Percentiles rank a stretch among this genome's conserved stretches.
phyloP scores from a whole-genome alignment of 2,797 vertebrate genomes.

The Coendou prehensilis region DNA sequence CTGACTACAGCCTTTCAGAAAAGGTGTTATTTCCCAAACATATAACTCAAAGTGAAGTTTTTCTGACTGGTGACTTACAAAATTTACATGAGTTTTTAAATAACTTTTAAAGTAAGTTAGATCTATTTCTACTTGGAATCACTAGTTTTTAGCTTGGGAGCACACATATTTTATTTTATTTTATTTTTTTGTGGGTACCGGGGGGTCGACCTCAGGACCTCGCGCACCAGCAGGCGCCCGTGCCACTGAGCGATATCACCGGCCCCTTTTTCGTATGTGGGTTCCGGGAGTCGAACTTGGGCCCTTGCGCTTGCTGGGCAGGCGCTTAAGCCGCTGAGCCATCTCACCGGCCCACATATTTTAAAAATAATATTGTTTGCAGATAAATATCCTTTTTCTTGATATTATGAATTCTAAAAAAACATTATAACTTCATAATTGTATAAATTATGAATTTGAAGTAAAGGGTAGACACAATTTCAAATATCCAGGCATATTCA shows the following conservation, averaged over 20 bases:
- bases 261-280: no score
- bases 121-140: neutral
- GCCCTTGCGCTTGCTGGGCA: no score
- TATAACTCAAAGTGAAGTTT: neutral
- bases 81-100: neutral
- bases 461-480: neutral
- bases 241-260: no score
- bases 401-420: conserved; percentile 4
- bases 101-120: neutral
- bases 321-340: no score
- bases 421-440: neutral
- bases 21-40: neutral
- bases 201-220: no score
- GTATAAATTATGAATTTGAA: neutral
- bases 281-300: no score
- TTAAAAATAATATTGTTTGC: conserved; percentile 1
- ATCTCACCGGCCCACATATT: no score
- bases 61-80: neutral
- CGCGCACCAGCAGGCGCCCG: no score
- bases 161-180: conserved; percentile 21
- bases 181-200: no score
- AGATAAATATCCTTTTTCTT: neutral
- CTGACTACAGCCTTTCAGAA: neutral
- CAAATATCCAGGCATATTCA: neutral
- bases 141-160: neutral